A percentile compares a stretch with the other conserved stretches of the same genome.
Conservation (phyloP, 2,113 vertebrate genomes). For the Scomber scombrus region DNA sequence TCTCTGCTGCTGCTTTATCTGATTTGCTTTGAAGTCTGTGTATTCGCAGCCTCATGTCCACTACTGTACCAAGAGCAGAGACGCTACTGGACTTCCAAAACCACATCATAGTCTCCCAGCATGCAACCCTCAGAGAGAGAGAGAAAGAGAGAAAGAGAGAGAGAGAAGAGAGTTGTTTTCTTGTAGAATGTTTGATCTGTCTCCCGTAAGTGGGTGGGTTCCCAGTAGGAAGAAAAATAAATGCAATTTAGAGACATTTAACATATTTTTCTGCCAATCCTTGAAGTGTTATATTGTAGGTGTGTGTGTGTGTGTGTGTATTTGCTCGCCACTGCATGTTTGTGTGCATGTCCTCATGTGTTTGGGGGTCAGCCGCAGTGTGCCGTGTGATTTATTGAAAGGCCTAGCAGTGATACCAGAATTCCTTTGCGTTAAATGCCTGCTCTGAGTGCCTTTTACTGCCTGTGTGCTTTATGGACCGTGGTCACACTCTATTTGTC, state of each 20-base stretch:
- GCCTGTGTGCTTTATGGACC: slow-evolving; percentile 74
- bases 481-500: slow-evolving; percentile 69
- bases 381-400: slow-evolving; percentile 78
- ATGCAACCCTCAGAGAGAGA: slow-evolving; percentile 58
- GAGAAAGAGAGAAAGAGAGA: slow-evolving; percentile 1
- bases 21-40: slow-evolving; percentile 70
- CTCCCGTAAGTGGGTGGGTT: slow-evolving; percentile 45
- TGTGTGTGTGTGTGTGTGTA: neutral
- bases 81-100: slow-evolving; percentile 78
- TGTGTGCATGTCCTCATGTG: slow-evolving; percentile 48
- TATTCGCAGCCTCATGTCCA: slow-evolving; percentile 64
- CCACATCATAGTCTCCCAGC: slow-evolving; percentile 79
- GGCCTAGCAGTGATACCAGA: slow-evolving; percentile 72
- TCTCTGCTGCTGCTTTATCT: slow-evolving; percentile 55
- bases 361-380: slow-evolving; percentile 46
- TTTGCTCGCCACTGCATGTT: slow-evolving; percentile 28
- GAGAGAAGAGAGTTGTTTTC: slow-evolving; percentile 28
- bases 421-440: slow-evolving; percentile 82
- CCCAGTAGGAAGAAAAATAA: slow-evolving; percentile 39
- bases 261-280: slow-evolving; percentile 23
- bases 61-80: slow-evolving; percentile 79
- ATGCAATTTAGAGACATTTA: slow-evolving; percentile 29
- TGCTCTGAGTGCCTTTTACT: slow-evolving; percentile 73
- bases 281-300: neutral
- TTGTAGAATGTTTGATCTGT: slow-evolving; percentile 61